A percentile compares a stretch with the other conserved stretches of the same genome.
phyloP scores from a whole-genome alignment of 2,113 vertebrate species.

The Phocoena phocoena region DNA sequence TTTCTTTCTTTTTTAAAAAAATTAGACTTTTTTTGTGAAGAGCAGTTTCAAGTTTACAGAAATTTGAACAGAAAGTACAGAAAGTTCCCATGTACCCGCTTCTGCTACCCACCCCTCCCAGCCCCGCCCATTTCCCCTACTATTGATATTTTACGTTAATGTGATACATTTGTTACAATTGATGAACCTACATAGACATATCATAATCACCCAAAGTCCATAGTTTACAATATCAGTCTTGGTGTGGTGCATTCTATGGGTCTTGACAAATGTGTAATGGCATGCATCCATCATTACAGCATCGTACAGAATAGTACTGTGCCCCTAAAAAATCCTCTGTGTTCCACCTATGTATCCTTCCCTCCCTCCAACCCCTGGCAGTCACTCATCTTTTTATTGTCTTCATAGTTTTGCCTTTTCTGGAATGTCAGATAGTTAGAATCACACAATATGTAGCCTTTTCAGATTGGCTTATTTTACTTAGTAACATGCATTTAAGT shows the following conservation, averaged over 20 bases:
- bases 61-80: conserved; percentile 21
- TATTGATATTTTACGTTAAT: not conserved
- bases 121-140: not conserved
- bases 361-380: not conserved
- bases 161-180: not conserved
- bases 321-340: not conserved
- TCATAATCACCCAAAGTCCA: not conserved
- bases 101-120: not conserved
- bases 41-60: not conserved
- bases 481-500: not conserved
- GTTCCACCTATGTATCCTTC: not conserved
- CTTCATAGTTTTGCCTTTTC: not conserved
- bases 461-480: not conserved
- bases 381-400: not conserved
- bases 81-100: not conserved
- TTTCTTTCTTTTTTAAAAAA: conserved; percentile 41
- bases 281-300: not conserved
- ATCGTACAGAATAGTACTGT: not conserved
- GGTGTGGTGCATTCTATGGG: not conserved
- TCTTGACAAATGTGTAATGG: not conserved
- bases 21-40: not conserved
- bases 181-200: not conserved
- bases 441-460: not conserved
- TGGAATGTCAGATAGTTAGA: not conserved
- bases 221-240: not conserved